Base-by-base conservation (phyloP, 1,140 invertebrate genomes). In the Leptinotarsa lineolata region DNA sequence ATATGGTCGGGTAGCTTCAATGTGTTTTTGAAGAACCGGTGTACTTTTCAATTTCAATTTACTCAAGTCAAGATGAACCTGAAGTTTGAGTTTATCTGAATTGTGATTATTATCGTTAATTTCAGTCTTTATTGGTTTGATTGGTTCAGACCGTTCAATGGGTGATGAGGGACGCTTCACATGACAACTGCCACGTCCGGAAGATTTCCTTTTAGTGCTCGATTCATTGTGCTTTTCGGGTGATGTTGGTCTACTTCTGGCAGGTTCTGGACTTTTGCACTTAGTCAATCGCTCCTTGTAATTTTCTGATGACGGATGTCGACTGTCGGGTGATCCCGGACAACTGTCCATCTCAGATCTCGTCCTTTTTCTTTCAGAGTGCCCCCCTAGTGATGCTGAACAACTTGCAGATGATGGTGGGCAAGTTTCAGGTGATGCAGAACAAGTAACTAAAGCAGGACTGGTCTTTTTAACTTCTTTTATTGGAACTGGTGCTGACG, bases 1-100 rank as follows among this genome's bases (percentile, higher is more conserved):
- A 60, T 46, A 59, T 44, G 68, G 71, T 54, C 54, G 72, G 15
- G 58, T 54, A 44, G 58, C 58, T 73, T 77, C 74, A n/a, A 79
- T 54, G 30, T 77, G 72, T 58, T 75, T 76, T 30, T 69, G 76
- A 24, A 79, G 48, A n/a, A 44, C 44, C 18, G 72, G 58, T 63
- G 76, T 73, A 60, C 65, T 61, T 65, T 70, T 74, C 13, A 78
- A 48, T 64, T 79, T 74, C 1, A 85, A 74, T 44, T 78, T 73
- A 66, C 20, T 63, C 20, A 84, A 70, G 58, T 83, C 81, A 21
- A 85, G 80, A 15, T 74, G 74, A 2, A 84, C 79, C 70, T 78
- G 74, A 22, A 80, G 20, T 58, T 68, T 21, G 2, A 16, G 2
- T 48, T 18, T 54, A 5, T 54, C 48, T 18, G 48, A 54, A 54